Base-by-base conservation (phyloP, 2,797 vertebrate genomes). In the Sciurus carolinensis region DNA sequence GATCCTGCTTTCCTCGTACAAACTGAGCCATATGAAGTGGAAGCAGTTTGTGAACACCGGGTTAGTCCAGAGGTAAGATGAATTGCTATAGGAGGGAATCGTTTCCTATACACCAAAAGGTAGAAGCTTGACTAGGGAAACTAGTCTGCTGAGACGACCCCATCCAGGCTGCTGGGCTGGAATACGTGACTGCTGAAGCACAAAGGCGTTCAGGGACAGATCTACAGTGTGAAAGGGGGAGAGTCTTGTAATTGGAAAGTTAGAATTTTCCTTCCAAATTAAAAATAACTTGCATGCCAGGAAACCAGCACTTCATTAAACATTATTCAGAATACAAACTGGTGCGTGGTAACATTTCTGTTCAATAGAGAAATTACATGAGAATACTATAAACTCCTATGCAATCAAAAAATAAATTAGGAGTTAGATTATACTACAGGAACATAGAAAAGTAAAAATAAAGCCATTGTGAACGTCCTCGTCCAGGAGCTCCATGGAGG, bases 231-330 rank as follows among this genome's bases (percentile, higher is more conserved):
- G 39, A 79, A 79, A 22, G 8, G 22, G 26, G 26, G 8, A 24
- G 33, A 76, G 1, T 52, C 6, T 15, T 50, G 1, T n/a, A 39
- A n/a, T 75, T 54, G 42, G 30, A 83, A 94, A 86, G 33, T 33
- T 42, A 64, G 84, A 12, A 47, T 30, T 81, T 85, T 81, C 36
- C 73, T 81, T 88, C 79, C 66, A 85, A 71, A 86, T 72, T 71
- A 88, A 86, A 91, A 91, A 88, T 36, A 85, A 30, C 12, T 44
- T 50, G 89, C 84, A 26, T n/a, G 33, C 24, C 14, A 20, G 39
- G 59, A 39, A 47, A 67, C 3, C 1, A 72, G 52, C 8, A 77
- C 30, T 20, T 22, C 42, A 24, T 22, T 4, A 72, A 52, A 17
- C 36, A 82, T 6, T 50, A 30, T 30, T 67, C n/a, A 47, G 24